Conservation (phyloP, 2,888 invertebrate species). For the Nephrotoma guestfalica region DNA sequence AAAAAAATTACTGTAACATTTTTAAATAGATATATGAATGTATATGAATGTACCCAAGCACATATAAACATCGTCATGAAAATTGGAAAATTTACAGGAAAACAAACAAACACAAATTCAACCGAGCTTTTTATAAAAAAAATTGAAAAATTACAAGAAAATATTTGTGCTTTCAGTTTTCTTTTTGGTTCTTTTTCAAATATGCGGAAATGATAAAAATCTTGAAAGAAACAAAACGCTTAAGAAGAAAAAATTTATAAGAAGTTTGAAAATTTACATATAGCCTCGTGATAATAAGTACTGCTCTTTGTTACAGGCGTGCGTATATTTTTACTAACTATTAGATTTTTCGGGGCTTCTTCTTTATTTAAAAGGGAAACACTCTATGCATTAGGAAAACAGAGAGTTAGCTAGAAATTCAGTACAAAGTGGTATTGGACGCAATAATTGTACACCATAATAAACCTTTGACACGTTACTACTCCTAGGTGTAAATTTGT, state of each 20-base stretch:
- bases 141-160: not conserved
- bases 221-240: not conserved
- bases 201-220: not conserved
- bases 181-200: not conserved
- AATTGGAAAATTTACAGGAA: not conserved
- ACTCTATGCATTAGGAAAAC: too few species aligned
- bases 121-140: not conserved
- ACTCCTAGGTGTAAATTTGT: too few species aligned
- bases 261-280: not conserved
- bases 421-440: too few species aligned
- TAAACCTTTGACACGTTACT: too few species aligned
- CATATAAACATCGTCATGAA: not conserved
- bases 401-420: too few species aligned
- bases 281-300: too few species aligned
- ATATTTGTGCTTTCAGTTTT: not conserved
- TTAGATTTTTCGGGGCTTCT: too few species aligned
- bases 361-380: not conserved
- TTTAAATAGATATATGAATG: not conserved
- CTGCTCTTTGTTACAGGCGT: too few species aligned
- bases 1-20: not conserved
- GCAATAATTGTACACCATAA: too few species aligned
- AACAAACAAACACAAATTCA: not conserved
- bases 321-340: too few species aligned
- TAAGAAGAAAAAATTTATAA: not conserved
- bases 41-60: not conserved